Evolutionary conservation across 2,797 vertebrate genomes (phyloP).

Genomic region (Melanotaenia maccullochi): DNA sequence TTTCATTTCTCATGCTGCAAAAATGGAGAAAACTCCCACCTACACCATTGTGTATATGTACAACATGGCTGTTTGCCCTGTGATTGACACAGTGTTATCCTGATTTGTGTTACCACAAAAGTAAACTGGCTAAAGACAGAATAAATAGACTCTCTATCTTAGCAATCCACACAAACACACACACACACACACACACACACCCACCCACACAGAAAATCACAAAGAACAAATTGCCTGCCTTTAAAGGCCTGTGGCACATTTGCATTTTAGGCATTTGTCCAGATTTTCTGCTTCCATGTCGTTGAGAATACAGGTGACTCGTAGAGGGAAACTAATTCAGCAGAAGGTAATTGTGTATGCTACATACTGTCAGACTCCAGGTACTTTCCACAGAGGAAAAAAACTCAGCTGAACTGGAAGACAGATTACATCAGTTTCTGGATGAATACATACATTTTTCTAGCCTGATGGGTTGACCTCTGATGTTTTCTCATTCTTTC

Average conservation of each 20-base stretch:
- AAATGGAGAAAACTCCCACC: background rate
- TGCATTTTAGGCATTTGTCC: slow-evolving; percentile 37
- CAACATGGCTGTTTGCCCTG: slow-evolving; percentile 18
- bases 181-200: too few relatives aligned
- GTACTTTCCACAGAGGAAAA: slow-evolving; percentile 30
- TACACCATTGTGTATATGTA: background rate
- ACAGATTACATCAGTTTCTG: slow-evolving; percentile 22
- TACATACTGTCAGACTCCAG: background rate
- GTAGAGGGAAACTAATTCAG: slow-evolving; percentile 17
- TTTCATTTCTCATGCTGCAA: slow-evolving; percentile 11
- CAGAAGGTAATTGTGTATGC: slow-evolving; percentile 24
- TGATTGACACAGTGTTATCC: slow-evolving; percentile 26
- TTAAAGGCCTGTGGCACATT: slow-evolving; percentile 26
- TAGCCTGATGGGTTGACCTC: too few relatives aligned
- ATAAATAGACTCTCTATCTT: slow-evolving; percentile 30
- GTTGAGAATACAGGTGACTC: slow-evolving; percentile 1
- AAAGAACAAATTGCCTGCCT: slow-evolving; percentile 22
- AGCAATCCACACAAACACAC: slow-evolving; percentile 13
- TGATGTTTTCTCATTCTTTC: background rate
- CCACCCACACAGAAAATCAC: slow-evolving; percentile 34
- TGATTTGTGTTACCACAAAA: slow-evolving; percentile 27
- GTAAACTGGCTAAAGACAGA: slow-evolving; percentile 33
- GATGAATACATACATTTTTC: slow-evolving; percentile 15
- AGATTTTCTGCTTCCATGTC: slow-evolving; percentile 22
- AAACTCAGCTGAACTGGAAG: slow-evolving; percentile 19